Conservation (phyloP, 2,797 vertebrate species). For the Syngnathus rostellatus region DNA sequence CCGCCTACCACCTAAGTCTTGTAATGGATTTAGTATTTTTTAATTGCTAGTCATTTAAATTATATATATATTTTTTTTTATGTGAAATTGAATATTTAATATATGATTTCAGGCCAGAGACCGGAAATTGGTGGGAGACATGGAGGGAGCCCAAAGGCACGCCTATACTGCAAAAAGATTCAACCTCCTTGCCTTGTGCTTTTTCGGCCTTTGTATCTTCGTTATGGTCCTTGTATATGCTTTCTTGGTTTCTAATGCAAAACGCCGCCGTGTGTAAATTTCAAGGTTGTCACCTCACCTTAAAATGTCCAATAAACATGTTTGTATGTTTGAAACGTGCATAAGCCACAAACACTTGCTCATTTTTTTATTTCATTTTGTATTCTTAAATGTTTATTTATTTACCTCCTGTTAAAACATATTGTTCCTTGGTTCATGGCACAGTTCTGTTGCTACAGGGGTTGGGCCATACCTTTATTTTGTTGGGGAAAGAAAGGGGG, state of each 20-base stretch:
- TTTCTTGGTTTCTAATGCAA: neutral
- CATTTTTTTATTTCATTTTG: neutral
- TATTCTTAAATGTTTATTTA: neutral
- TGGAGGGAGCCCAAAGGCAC: neutral
- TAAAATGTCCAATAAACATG: too few species aligned
- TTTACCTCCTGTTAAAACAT: too few species aligned
- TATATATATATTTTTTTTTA: too few species aligned
- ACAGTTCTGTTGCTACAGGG: too few species aligned
- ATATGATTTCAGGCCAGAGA: conserved; percentile 2
- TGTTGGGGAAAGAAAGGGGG: too few species aligned
- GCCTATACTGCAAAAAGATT: neutral
- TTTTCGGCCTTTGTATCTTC: neutral
- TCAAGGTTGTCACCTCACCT: neutral
- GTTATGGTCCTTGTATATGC: neutral
- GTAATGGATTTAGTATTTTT: too few species aligned
- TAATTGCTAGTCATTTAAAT: too few species aligned
- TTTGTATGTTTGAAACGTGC: too few species aligned
- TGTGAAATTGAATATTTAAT: neutral
- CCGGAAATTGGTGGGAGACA: neutral
- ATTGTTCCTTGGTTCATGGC: too few species aligned
- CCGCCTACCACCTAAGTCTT: too few species aligned
- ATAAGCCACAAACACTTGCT: neutral
- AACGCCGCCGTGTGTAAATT: neutral
- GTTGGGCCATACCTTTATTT: too few species aligned
- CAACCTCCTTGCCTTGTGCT: neutral